A percentile compares a stretch with the other conserved stretches of the same genome.
Conservation (phyloP, 2,113 vertebrate genomes). For the Anthoscopus minutus region DNA sequence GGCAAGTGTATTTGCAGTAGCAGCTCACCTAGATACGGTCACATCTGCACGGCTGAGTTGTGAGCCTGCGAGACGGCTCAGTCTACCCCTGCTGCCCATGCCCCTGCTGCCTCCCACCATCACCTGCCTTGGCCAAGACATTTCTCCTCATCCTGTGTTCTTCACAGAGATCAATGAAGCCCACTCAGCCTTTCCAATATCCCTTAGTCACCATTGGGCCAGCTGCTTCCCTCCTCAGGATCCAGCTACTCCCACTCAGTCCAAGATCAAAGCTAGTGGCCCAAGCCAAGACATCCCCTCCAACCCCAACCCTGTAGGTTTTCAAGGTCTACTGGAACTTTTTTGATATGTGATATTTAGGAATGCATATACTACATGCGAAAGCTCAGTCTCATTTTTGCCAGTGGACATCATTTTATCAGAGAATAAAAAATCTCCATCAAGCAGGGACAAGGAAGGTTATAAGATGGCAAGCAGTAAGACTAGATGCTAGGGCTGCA, state of each 20-base stretch:
- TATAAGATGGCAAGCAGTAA: neutral
- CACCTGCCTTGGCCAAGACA: neutral
- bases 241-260: neutral
- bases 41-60: neutral
- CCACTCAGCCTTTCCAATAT: neutral
- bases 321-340: neutral
- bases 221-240: neutral
- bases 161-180: neutral
- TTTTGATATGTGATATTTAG: neutral
- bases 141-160: neutral
- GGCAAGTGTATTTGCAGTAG: neutral
- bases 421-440: neutral
- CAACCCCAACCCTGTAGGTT: neutral
- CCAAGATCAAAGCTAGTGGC: neutral
- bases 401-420: neutral
- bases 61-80: neutral
- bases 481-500: neutral
- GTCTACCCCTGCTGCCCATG: neutral
- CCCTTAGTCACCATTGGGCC: neutral
- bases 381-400: neutral
- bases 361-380: neutral
- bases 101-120: neutral
- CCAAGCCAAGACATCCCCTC: neutral
- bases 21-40: neutral
- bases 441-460: neutral